Percentiles rank a stretch among this genome's conserved stretches.
Conservation (phyloP, 2,888 invertebrate species). For the Coenonympha arcania region DNA sequence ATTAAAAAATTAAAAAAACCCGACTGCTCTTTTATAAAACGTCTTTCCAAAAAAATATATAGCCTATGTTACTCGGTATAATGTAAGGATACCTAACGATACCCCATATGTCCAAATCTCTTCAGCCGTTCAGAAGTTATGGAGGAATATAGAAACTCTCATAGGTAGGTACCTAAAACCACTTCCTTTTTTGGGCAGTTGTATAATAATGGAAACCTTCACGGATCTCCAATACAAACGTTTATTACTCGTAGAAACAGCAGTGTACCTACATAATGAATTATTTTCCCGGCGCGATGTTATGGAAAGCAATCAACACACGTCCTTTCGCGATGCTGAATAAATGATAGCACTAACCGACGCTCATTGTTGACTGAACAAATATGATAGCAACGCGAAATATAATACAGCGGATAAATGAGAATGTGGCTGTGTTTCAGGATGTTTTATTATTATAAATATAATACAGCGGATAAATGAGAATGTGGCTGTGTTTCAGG, state of each 20-base stretch:
- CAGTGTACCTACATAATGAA: slow-evolving; percentile 14
- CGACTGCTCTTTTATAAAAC: too few species aligned
- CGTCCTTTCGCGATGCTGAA: slow-evolving; percentile 20
- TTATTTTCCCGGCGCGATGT: slow-evolving; percentile 23
- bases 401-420: neutral
- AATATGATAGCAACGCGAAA: slow-evolving; percentile 3
- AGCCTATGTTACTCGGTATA: too few species aligned
- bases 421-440: neutral
- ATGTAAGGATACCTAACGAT: too few species aligned
- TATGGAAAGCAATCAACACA: slow-evolving; percentile 23
- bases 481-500: too few species aligned
- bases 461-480: too few species aligned
- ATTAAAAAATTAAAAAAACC: too few species aligned
- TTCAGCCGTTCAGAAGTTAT: too few species aligned
- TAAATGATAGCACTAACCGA: slow-evolving; percentile 21
- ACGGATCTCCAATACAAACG: slow-evolving; percentile 12
- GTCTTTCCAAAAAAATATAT: too few species aligned
- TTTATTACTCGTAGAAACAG: slow-evolving; percentile 23
- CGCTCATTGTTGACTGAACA: slow-evolving; percentile 10
- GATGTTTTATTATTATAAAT: neutral
- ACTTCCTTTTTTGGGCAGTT: too few species aligned
- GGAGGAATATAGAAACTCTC: too few species aligned
- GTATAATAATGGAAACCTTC: neutral
- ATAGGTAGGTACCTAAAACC: too few species aligned
- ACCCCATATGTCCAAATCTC: too few species aligned